Base-by-base conservation (phyloP, 2,888 invertebrate species). In the Tromatobia lineatoria region DNA sequence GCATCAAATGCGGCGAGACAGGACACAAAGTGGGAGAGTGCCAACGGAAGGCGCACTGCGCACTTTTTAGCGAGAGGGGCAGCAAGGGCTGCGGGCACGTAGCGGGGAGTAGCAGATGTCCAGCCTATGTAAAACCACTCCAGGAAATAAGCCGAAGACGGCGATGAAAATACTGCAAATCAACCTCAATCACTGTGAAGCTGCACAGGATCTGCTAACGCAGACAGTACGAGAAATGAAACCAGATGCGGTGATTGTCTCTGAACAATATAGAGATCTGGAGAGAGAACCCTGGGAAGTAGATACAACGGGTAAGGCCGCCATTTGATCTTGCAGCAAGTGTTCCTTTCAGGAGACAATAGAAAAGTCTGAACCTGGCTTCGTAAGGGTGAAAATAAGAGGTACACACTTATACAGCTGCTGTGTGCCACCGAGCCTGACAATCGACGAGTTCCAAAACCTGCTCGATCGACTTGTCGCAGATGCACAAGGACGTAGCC, bases 211-310 rank as follows among this genome's bases (percentile, higher is more conserved):
- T n/a, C n/a, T n/a, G n/a, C n/a, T n/a, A n/a, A n/a, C n/a, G n/a
- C n/a, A n/a, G n/a, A n/a, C n/a, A n/a, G n/a, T n/a, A 18, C 11
- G 77, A 0, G 84, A 87, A 13, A 4, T 45, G 15, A 47, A 70
- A 3, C 45, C 85, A 6, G 83, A 85, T 23, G 73, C 87, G 0
- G 87, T 77, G 2, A 64, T 88, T 0, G 70, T 88, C n/a, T 71
- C 80, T 10, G 88, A 87, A 66, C 87, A 83, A 74, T 86, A 89
- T 59, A 64, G 57, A 66, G 52, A 87, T 57, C 57, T 80, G 3
- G 45, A 74, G 4, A 52, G 50, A 42, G 29, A 80, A 54, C 15
- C 75, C 25, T 87, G 84, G 86, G 18, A 73, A 2, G 6, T 76
- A 1, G 86, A 87, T 47, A 34, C 23, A 2, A 61, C 73, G 6